Conservation (phyloP, 2,797 vertebrate species). For the Huso huso region DNA sequence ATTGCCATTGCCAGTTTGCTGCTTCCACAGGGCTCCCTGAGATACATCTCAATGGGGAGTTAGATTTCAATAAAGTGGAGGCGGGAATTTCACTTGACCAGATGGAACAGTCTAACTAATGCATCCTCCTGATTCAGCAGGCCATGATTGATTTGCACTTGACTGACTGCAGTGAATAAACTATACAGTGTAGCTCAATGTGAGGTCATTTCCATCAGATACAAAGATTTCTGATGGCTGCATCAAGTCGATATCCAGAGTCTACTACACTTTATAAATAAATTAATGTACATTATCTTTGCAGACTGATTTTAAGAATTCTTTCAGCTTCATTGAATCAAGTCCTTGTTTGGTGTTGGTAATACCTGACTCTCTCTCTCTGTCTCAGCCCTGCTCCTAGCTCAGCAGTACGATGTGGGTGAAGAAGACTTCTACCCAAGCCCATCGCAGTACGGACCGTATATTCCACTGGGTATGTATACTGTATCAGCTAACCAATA, state of each 20-base stretch:
- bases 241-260: slow-evolving; percentile 23
- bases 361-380: neutral
- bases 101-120: too few relatives aligned
- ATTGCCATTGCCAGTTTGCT: too few relatives aligned
- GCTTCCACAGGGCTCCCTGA: too few relatives aligned
- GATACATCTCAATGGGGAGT: too few relatives aligned
- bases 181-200: neutral
- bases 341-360: neutral
- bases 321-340: neutral
- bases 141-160: too few relatives aligned
- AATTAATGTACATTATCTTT: neutral
- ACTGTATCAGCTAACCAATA: too few relatives aligned
- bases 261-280: neutral
- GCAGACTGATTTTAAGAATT: slow-evolving; percentile 2
- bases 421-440: slow-evolving; percentile 9
- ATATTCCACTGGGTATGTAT: too few relatives aligned
- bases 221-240: slow-evolving; percentile 29
- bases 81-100: too few relatives aligned
- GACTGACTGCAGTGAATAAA: too few relatives aligned
- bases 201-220: neutral
- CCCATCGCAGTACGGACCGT: neutral
- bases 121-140: too few relatives aligned
- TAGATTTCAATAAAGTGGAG: too few relatives aligned
- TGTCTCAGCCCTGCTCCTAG: slow-evolving; percentile 48
- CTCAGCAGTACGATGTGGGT: slow-evolving; percentile 42